Conservation (phyloP, 64 coral and sea anemone genomes). For the Montipora foliosa region DNA sequence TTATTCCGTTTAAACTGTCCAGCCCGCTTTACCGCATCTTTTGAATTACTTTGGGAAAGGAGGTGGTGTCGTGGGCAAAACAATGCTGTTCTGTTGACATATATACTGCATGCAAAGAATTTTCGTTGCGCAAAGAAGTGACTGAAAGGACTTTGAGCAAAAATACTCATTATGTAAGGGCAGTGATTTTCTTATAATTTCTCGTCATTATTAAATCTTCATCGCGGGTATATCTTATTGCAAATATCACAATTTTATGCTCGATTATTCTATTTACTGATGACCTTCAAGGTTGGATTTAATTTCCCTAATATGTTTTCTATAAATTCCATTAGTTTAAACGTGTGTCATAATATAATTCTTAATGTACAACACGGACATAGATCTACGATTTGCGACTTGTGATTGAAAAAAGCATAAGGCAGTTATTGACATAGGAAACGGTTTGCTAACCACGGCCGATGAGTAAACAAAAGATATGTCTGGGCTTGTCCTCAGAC, state of each 20-base stretch:
- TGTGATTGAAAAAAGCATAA: background rate
- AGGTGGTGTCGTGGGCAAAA: too few species aligned
- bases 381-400: background rate
- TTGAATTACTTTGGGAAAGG: too few species aligned
- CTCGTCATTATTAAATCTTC: too few species aligned
- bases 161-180: background rate
- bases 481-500: constrained; percentile 1
- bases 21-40: too few species aligned
- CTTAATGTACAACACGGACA: background rate
- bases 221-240: too few species aligned
- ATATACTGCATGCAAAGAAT: too few species aligned
- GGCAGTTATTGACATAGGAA: background rate
- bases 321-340: background rate
- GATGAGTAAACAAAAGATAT: background rate
- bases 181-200: background rate
- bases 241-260: background rate
- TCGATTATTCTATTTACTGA: background rate
- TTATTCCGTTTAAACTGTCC: too few species aligned
- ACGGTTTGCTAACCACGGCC: background rate
- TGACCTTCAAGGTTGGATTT: background rate
- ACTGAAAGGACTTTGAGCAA: background rate
- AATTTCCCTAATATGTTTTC: background rate
- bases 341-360: background rate
- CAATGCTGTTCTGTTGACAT: too few species aligned
- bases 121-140: too few species aligned